Base-by-base conservation (phyloP, 2,888 invertebrate genomes). In the Drosophila fulvimacula region DNA sequence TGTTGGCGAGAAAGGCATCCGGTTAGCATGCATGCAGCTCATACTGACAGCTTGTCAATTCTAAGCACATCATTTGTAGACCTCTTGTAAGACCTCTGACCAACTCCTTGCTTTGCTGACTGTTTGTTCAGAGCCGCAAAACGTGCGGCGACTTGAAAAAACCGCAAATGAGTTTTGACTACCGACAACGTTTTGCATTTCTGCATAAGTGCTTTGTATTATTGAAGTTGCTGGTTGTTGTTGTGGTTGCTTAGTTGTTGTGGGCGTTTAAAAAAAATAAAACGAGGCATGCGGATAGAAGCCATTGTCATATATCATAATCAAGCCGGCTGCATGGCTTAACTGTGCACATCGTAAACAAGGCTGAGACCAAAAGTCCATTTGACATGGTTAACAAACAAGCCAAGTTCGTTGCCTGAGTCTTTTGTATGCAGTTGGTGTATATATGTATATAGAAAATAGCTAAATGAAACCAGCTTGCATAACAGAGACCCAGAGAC, bases 21-120 rank as follows among this genome's bases (percentile, higher is more conserved):
- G 83, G 90, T 62, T 82, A 21, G 65, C 65, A 34, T 69, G 79
- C 69, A 59, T 62, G 71, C 74, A 62, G 66, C 62, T 68, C 60
- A 52, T 49, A 60, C 46, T 74, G 82, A 72, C 86, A 79, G 69
- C 90, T 88, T 79, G 89, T 85, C 86, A 85, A 89, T 85, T 88
- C 88, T 71, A 85, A 77, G 76, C 90, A 85, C 82, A 89, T 84
- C 79, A 60, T 62, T 74, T 81, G 65, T 53, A 49, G 56, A 59
- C 62, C 81, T 59, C 73, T 52, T 51, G 46, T 15, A 27, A 44
- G 66, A 69, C 75, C 79, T 38, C 59, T 73, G 70, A 55, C 53
- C 58, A 69, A 75, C 75, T 73, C 49, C 42, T 75, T 69, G 80
- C 71, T 70, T 56, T 57, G 53, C 71, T 52, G 64, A 49, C 69